Evolutionary conservation across 1,140 invertebrate genomes (phyloP).

Genomic region (Heliconius hewitsoni): DNA sequence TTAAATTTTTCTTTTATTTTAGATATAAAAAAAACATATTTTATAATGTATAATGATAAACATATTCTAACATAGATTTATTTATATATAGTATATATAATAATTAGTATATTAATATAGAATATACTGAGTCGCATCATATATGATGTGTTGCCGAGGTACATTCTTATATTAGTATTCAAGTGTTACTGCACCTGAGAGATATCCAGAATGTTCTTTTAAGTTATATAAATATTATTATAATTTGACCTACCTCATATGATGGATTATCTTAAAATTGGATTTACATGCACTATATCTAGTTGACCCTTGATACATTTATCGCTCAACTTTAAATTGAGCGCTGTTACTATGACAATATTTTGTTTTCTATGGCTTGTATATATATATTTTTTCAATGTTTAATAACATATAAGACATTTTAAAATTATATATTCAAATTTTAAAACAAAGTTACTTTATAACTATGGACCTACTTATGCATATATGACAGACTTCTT

Average conservation of each 20-base stretch:
- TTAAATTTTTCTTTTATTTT: no score
- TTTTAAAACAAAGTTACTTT: neutral
- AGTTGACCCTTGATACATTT: constrained; percentile 38
- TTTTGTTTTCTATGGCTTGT: constrained; percentile 2
- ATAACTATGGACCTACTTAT: neutral
- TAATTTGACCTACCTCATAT: constrained; percentile 43
- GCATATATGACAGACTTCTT: neutral
- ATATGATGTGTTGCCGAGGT: no score
- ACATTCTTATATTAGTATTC: neutral
- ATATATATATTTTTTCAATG: neutral
- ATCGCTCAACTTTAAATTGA: constrained; percentile 15
- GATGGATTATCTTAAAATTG: constrained; percentile 25
- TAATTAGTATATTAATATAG: neutral
- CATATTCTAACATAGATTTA: no score
- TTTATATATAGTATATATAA: no score
- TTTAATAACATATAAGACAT: neutral
- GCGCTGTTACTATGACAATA: constrained; percentile 28
- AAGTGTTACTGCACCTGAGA: constrained; percentile 16
- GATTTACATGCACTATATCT: constrained; percentile 29
- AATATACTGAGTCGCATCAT: neutral
- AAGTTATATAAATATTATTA: constrained; percentile 39
- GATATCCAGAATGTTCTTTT: constrained; percentile 34
- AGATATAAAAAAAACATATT: no score
- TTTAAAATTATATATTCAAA: neutral
- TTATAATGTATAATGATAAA: no score